Conservation (phyloP, 2,113 vertebrate genomes). For the Petroica traversi region DNA sequence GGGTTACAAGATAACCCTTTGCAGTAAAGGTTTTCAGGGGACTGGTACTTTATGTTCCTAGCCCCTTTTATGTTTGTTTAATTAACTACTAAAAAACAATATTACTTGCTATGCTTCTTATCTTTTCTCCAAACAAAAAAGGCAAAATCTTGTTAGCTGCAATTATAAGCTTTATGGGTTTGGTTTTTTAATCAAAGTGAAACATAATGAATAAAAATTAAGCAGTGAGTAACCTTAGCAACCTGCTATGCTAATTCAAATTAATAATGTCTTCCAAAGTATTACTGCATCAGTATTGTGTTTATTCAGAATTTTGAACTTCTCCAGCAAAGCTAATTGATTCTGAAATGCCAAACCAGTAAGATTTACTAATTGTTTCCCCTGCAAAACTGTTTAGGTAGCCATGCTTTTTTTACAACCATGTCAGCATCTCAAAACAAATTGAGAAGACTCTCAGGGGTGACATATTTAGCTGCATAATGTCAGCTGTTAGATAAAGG, state of each 20-base stretch:
- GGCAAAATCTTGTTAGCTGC: not conserved
- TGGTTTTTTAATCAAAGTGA: not conserved
- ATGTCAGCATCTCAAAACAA: not conserved
- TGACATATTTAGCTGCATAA: not conserved
- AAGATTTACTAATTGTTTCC: conserved; percentile 8
- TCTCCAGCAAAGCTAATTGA: not conserved
- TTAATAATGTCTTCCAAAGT: not conserved
- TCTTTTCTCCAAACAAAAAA: not conserved
- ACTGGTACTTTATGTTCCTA: not conserved
- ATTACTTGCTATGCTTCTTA: not conserved
- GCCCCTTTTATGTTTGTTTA: not conserved
- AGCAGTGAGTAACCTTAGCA: not conserved
- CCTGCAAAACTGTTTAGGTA: not conserved
- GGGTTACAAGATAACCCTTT: not conserved
- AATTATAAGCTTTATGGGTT: not conserved
- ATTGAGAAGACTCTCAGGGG: not conserved
- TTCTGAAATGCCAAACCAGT: not conserved
- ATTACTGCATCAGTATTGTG: not conserved
- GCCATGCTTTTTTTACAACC: not conserved
- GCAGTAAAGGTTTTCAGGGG: not conserved
- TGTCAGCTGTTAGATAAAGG: not conserved
- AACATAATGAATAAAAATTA: not conserved
- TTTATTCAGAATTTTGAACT: not conserved
- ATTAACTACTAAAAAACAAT: not conserved
- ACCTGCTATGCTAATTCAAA: not conserved